These are phyloP conservation scores for Zoanthus gigantus DNA, from an alignment of 92 coral and sea anemone species.

Conservation along the genomic window DNA sequence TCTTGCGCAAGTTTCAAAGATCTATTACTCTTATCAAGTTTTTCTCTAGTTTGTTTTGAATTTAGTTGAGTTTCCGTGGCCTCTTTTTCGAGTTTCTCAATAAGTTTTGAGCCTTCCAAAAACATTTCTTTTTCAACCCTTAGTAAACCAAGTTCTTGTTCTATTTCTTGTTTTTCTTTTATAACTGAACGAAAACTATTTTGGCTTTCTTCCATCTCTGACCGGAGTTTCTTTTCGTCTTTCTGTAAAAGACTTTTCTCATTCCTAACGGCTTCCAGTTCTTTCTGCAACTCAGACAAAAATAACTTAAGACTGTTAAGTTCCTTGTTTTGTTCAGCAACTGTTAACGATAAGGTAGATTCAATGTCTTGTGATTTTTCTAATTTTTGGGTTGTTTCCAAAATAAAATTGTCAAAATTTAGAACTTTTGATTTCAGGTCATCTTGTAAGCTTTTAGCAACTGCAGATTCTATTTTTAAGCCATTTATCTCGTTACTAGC, in stretches of 20 bases:
- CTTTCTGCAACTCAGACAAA: conserved; percentile 51
- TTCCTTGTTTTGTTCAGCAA: conserved; percentile 18
- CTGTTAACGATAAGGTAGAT: conserved; percentile 9
- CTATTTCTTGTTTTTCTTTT: conserved; percentile 39
- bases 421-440: conserved; percentile 22
- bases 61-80: neutral
- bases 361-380: conserved; percentile 47
- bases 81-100: conserved; percentile 31
- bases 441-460: neutral
- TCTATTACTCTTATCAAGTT: conserved; percentile 7
- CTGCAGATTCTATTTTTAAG: conserved; percentile 43
- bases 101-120: conserved; percentile 29
- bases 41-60: neutral
- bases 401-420: neutral
- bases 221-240: conserved; percentile 34
- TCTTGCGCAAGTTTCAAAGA: conserved; percentile 14
- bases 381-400: conserved; percentile 47
- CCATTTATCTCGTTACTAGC: conserved; percentile 52
- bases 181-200: neutral
- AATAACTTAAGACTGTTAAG: neutral
- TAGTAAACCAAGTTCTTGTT: conserved; percentile 37
- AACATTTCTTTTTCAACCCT: conserved; percentile 64
- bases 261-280: conserved; percentile 63
- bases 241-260: conserved; percentile 61
- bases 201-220: conserved; percentile 43